A percentile compares a stretch with the other conserved stretches of the same genome.
Conservation (phyloP, 2,113 vertebrate genomes). For the Oryctolagus cuniculus region mOryCun1.1 NC_091442.1:15742501-15743000, state of each 20-base stretch:
- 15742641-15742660: slow-evolving; percentile 6
- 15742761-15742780: neutral
- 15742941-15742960: neutral
- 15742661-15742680: slow-evolving; percentile 3
- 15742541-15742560: neutral
- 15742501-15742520: neutral
- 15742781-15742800: neutral
- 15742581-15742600: neutral
- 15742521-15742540: neutral
- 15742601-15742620: slow-evolving; percentile 24
- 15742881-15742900: neutral
- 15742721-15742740: neutral
- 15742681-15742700: neutral
- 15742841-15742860: neutral
- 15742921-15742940: neutral
- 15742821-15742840: neutral
- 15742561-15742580: neutral
- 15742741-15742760: neutral
- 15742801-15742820: neutral
- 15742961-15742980: neutral
- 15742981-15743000: neutral
- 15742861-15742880: neutral
- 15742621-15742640: neutral
- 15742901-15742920: neutral
- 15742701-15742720: neutral